phyloP scores from a whole-genome alignment of 1,140 invertebrate genomes.

The Anastatus disparis region DNA sequence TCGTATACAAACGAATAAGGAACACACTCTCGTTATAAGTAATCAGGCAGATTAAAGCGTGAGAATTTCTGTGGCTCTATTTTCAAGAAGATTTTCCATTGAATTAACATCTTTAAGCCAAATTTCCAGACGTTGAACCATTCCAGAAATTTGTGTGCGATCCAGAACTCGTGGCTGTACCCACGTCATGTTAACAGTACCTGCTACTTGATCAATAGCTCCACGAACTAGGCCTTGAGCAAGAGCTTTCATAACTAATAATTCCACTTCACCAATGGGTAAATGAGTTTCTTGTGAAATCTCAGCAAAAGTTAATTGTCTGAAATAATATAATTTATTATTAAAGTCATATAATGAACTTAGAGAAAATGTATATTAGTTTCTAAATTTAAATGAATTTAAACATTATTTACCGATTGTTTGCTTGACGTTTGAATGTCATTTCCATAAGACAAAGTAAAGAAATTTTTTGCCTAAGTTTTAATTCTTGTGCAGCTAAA shows the following conservation, averaged over 20 bases:
- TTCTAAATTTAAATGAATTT: no score
- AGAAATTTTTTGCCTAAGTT: constrained; percentile 92
- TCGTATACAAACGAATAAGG: constrained; percentile 26
- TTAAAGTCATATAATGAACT: not conserved
- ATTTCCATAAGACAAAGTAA: constrained; percentile 97
- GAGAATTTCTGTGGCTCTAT: constrained; percentile 85
- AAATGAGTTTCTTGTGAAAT: constrained; percentile 88
- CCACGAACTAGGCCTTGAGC: constrained; percentile 94
- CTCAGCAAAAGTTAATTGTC: constrained; percentile 90
- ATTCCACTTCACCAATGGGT: constrained; percentile 87
- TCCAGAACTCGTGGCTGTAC: constrained; percentile 93
- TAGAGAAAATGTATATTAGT: no score
- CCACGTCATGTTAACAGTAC: constrained; percentile 79
- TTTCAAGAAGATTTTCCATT: constrained; percentile 85
- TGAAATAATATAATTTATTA: constrained; percentile 51
- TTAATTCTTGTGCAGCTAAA: constrained; percentile 84
- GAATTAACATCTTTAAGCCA: constrained; percentile 86
- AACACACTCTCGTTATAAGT: constrained; percentile 25
- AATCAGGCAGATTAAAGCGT: constrained; percentile 69
- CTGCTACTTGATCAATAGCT: constrained; percentile 93
- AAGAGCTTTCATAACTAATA: constrained; percentile 97
- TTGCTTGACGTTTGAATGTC: constrained; percentile 79
- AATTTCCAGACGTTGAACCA: constrained; percentile 81
- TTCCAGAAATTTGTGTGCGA: constrained; percentile 76
- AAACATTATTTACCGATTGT: constrained; percentile 66